Evolutionary conservation across 2,113 vertebrate species (phyloP), one percentile per base, ranked within the genome.

Genomic region (Gnathochromis pfefferi): DNA sequence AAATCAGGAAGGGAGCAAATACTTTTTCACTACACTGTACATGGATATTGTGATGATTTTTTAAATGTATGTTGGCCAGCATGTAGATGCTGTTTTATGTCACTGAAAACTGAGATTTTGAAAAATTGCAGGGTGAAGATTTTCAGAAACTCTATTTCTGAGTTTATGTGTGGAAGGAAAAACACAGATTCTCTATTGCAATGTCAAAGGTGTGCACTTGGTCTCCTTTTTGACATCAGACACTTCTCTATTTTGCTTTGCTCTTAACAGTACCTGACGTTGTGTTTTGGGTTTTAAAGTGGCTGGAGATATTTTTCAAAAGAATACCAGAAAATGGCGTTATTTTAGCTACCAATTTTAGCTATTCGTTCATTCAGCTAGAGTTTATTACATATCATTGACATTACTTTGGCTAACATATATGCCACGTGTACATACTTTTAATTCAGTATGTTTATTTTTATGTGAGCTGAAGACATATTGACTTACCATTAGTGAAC

Each of bases 81-180:
- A 2, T 38, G 19, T 38, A 21, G 33, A 40, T 13, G 63, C 33
- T 68, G 3, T 5, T 68, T 68, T 40, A 68, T 21, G n/a, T 68
- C 35, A 14, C 2, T 68, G 19, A 68, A 68, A 40, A 40, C 7
- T 40, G n/a, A 68, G n/a, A 4, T 70, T 42, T 0, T 42, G 35
- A 23, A 42, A 70, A 70, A 70, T 14, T 70, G 12, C 65, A 70
- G 35, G 65, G n/a, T 70, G 35, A 23, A 0, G 3, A 70, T 40
- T 42, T 40, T 23, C 11, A 21, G 35, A 42, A 70, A 42, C 65
- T 68, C 35, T 12, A 70, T 70, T 70, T 16, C 35, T 70, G 35
- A 0, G 1, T 16, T 70, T 70, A 70, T 5, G n/a, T 6, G 65
- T 9, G 2, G n/a, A 23, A 40, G 12, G n/a, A 42, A 70, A 70